Conservation (phyloP, 1,140 invertebrate genomes). For the Ganaspis sp. region DNA sequence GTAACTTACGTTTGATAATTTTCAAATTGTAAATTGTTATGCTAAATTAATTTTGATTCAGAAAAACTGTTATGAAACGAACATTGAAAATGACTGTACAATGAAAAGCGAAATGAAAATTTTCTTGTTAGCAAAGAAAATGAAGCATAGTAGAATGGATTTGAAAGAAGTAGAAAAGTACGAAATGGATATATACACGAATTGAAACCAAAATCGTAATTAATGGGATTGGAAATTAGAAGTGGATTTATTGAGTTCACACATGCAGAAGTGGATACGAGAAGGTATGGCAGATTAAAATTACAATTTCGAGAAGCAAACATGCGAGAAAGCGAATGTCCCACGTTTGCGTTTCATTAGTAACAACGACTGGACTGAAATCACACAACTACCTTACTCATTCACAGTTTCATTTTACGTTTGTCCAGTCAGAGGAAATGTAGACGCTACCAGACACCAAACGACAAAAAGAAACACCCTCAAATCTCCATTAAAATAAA, state of each 20-base stretch:
- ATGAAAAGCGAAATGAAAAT: too few relatives aligned
- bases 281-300: constrained; percentile 32
- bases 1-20: too few relatives aligned
- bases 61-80: too few relatives aligned
- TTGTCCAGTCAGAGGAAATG: neutral
- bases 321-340: constrained; percentile 28
- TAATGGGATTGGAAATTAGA: too few relatives aligned
- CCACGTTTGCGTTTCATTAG: constrained; percentile 53
- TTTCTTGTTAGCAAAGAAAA: too few relatives aligned
- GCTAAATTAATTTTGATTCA: too few relatives aligned
- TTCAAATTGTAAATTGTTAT: too few relatives aligned
- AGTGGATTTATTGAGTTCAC: neutral
- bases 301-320: constrained; percentile 55
- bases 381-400: constrained; percentile 1
- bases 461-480: neutral
- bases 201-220: too few relatives aligned
- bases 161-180: too few relatives aligned
- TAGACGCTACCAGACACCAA: neutral
- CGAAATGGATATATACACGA: too few relatives aligned
- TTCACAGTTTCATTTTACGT: constrained; percentile 17
- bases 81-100: too few relatives aligned
- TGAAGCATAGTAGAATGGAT: too few relatives aligned
- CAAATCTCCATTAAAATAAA: neutral
- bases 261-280: neutral
- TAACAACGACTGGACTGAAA: constrained; percentile 40